Percentiles rank a stretch among this genome's conserved stretches.
phyloP scores from a whole-genome alignment of 1,140 invertebrate genomes.

The Aphis craccivora region DNA sequence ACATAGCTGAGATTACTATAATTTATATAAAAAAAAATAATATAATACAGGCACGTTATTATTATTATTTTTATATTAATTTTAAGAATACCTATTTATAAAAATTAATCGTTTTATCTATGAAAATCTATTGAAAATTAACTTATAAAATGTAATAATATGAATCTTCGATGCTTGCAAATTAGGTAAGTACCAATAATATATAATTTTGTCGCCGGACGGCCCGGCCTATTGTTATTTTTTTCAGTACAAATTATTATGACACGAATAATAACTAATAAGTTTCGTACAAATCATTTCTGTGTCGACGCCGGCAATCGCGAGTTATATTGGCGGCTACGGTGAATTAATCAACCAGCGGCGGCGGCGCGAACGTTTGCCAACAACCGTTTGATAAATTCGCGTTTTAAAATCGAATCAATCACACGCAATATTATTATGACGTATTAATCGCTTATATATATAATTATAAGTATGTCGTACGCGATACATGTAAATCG shows the following conservation, averaged over 20 bases:
- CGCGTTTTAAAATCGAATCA: background rate
- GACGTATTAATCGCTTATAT: background rate
- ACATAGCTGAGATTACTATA: too few relatives aligned
- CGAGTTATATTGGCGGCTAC: background rate
- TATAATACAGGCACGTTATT: too few relatives aligned
- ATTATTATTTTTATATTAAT: too few relatives aligned
- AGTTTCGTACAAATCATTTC: conserved; percentile 35
- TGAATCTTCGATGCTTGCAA: background rate
- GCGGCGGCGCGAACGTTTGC: conserved; percentile 1
- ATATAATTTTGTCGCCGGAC: background rate
- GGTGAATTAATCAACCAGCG: conserved; percentile 48
- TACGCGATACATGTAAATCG: background rate
- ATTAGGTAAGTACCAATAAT: background rate
- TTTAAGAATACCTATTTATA: too few relatives aligned
- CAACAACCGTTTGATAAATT: conserved; percentile 53
- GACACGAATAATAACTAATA: background rate
- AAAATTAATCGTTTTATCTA: too few relatives aligned
- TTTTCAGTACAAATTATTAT: background rate
- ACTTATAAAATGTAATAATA: background rate
- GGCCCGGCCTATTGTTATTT: background rate
- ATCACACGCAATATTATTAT: background rate
- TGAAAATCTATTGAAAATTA: background rate
- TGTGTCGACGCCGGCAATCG: background rate
- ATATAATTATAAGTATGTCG: background rate
- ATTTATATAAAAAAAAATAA: too few relatives aligned